Evolutionary conservation across 2,113 vertebrate genomes (phyloP).

Genomic region (Cnemophilus loriae): DNA sequence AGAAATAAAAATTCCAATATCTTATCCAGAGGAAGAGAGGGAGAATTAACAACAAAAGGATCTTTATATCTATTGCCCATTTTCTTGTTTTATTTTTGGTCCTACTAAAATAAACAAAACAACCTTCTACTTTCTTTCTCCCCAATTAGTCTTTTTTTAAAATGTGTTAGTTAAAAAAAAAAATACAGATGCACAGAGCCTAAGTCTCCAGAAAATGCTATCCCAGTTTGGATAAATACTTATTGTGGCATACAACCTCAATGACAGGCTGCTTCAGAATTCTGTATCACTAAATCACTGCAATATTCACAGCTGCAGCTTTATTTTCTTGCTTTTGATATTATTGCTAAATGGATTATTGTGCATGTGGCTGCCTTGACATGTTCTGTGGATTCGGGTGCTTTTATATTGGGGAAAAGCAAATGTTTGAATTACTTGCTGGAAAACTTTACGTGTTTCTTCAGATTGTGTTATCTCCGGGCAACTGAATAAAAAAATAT

Average conservation of each 20-base stretch:
- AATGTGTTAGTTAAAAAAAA: not conserved
- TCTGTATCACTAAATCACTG: not conserved
- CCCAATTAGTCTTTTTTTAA: not conserved
- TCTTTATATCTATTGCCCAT: not conserved
- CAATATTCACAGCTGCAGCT: not conserved
- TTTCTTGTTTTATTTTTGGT: not conserved
- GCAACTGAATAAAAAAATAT: not conserved
- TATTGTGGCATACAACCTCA: not conserved
- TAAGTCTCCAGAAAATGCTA: not conserved
- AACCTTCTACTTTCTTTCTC: not conserved
- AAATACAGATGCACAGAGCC: not conserved
- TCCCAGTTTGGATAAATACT: not conserved
- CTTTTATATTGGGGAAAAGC: not conserved
- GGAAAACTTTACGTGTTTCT: not conserved
- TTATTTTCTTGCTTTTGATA: not conserved
- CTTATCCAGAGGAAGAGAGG: not conserved
- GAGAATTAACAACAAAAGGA: not conserved
- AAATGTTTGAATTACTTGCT: not conserved
- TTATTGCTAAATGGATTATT: not conserved
- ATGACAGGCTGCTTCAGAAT: not conserved
- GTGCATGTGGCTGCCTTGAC: not conserved
- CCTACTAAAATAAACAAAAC: not conserved
- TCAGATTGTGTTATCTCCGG: not conserved
- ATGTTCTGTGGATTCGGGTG: not conserved
- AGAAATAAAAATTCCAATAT: not conserved